Conservation (phyloP, 2,888 invertebrate species). For the Caenorhabditis doughertyi region DNA sequence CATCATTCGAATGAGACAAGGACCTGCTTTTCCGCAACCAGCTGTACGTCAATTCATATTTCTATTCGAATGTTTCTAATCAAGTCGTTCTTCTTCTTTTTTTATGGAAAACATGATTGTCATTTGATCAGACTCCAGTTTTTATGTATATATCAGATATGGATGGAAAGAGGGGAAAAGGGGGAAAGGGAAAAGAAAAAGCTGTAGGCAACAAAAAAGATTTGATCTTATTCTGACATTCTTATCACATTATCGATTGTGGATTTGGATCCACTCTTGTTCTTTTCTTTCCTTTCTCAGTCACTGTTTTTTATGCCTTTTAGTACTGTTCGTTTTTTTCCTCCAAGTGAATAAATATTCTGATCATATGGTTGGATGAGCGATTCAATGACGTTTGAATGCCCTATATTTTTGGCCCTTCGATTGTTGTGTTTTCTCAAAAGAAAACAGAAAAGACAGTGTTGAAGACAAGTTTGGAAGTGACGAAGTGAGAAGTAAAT, state of each 20-base stretch:
- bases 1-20: slow-evolving; percentile 43
- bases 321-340: slow-evolving; percentile 3
- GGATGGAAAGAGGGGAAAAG: too few relatives aligned
- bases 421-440: slow-evolving; percentile 11
- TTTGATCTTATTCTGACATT: slow-evolving; percentile 28
- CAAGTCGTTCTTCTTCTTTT: slow-evolving; percentile 38
- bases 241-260: slow-evolving; percentile 62
- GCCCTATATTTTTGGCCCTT: slow-evolving; percentile 35
- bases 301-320: slow-evolving; percentile 21
- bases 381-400: slow-evolving; percentile 28
- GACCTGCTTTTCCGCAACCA: slow-evolving; percentile 35
- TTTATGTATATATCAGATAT: slow-evolving; percentile 33
- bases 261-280: too few relatives aligned
- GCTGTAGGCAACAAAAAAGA: slow-evolving; percentile 37
- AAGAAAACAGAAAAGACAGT: slow-evolving; percentile 14
- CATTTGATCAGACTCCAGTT: slow-evolving; percentile 54
- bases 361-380: slow-evolving; percentile 45
- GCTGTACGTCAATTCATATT: slow-evolving; percentile 44
- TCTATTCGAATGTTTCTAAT: slow-evolving; percentile 51
- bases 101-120: slow-evolving; percentile 47
- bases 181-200: slow-evolving; percentile 22
- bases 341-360: slow-evolving; percentile 34
- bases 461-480: slow-evolving; percentile 48
- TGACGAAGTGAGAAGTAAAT: slow-evolving; percentile 51
- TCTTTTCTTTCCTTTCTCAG: background rate